These are phyloP conservation scores for Lasiurus borealis DNA, from an alignment of 2,113 vertebrate species.

Conservation along the genomic window DNA sequence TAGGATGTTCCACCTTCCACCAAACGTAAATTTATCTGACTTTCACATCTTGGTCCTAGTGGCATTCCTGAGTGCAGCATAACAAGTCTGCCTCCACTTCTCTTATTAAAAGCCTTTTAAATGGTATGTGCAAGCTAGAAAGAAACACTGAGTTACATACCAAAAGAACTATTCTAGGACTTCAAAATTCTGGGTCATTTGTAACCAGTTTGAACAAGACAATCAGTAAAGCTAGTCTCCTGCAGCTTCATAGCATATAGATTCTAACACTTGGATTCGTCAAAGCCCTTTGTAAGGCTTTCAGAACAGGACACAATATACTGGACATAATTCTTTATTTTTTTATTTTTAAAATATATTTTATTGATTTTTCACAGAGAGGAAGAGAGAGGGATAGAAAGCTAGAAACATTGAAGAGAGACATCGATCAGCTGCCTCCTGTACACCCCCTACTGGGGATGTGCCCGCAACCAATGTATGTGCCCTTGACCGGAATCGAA, in stretches of 20 bases:
- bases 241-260: background rate
- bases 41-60: background rate
- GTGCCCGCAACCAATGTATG: no score
- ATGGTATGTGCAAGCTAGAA: background rate
- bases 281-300: slow-evolving; percentile 33
- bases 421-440: no score
- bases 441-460: no score
- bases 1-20: background rate
- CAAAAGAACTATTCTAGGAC: slow-evolving; percentile 15
- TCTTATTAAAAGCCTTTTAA: background rate
- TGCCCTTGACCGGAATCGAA: no score
- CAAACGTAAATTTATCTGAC: background rate
- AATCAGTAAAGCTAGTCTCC: background rate
- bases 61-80: background rate
- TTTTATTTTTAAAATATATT: no score
- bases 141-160: background rate
- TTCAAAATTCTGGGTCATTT: background rate
- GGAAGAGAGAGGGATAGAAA: no score
- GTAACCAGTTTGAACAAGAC: background rate
- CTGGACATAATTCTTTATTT: background rate
- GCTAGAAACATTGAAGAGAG: no score
- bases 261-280: background rate
- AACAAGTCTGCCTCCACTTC: background rate
- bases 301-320: background rate
- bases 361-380: no score